Conservation (phyloP, 2,113 vertebrate genomes). For the Willisornis vidua region DNA sequence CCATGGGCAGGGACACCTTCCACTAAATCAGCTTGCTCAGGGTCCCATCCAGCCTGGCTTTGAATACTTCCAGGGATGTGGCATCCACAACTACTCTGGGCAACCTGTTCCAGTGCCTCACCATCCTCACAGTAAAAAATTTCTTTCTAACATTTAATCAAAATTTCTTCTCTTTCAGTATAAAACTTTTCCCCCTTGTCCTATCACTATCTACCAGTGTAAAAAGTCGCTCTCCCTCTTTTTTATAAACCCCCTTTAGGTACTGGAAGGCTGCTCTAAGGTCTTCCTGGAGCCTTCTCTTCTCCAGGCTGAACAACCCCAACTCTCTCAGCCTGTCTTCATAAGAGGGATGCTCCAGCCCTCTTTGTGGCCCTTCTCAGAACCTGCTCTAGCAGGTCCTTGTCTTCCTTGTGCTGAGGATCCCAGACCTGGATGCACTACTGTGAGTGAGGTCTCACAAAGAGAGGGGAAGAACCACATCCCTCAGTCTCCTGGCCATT, state of each 20-base stretch:
- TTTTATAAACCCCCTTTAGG: background rate
- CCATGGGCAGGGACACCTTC: background rate
- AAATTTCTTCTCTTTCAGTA: background rate
- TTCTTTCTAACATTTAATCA: background rate
- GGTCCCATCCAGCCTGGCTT: background rate
- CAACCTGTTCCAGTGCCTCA: background rate
- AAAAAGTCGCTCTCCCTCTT: background rate
- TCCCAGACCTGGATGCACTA: background rate
- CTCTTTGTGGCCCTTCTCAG: background rate
- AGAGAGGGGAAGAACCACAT: background rate
- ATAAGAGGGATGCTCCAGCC: background rate
- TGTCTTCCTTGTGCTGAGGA: background rate
- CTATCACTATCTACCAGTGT: background rate
- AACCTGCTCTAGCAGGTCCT: background rate
- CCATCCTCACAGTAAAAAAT: background rate
- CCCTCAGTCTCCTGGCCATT: accelerated
- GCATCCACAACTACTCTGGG: background rate
- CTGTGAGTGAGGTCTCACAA: background rate
- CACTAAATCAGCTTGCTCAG: background rate
- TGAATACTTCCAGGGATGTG: background rate
- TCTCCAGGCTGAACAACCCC: background rate
- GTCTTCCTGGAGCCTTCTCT: background rate
- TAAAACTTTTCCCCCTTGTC: background rate
- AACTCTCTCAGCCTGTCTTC: background rate
- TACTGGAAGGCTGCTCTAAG: background rate